Evolutionary conservation across 1,140 invertebrate genomes (phyloP), one percentile per base, ranked within the genome.

Genomic region (Pantala flavescens): DNA sequence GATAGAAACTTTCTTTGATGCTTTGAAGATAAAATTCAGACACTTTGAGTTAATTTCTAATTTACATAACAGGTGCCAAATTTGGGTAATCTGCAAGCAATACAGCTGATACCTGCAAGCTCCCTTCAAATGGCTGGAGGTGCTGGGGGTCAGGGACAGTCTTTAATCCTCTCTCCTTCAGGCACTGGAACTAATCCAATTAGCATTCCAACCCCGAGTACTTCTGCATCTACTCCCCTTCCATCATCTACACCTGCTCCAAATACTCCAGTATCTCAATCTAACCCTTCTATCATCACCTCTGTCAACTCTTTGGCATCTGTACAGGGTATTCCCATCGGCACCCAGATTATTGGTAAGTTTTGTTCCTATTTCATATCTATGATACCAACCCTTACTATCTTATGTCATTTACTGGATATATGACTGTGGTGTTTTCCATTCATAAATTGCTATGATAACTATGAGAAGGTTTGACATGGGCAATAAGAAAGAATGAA

Each of bases 301-400:
- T 63, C 49, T 63, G 49, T 63, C n/a, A 63, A 63, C 12, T 74
- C 76, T 21, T 24, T 78, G 43, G 73, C 77, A 28, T 70, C 78
- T 24, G 73, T 78, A 21, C 77, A 76, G 24, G 75, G 71, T 55
- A 75, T 81, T 43, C 81, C 81, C 21, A 78, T 78, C n/a, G 81
- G 80, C 36, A 77, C 81, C n/a, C 81, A 82, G 75, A 80, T 82
- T 43, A 80, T 82, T 73, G 80, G 81, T 82, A 77, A 79, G 79
- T 73, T 74, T n/a, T 16, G 19, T 63, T 49, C 9, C 16, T 49
- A 49, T 9, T 49, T 49, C 9, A n/a, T n/a, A n/a, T n/a, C n/a
- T n/a, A n/a, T n/a, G n/a, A n/a, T n/a, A n/a, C n/a, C n/a, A n/a
- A n/a, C n/a, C n/a, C n/a, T n/a, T n/a, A n/a, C n/a, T n/a, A n/a